Base-by-base conservation (phyloP, 2,113 vertebrate species). In the Balaenoptera acutorostrata region DNA sequence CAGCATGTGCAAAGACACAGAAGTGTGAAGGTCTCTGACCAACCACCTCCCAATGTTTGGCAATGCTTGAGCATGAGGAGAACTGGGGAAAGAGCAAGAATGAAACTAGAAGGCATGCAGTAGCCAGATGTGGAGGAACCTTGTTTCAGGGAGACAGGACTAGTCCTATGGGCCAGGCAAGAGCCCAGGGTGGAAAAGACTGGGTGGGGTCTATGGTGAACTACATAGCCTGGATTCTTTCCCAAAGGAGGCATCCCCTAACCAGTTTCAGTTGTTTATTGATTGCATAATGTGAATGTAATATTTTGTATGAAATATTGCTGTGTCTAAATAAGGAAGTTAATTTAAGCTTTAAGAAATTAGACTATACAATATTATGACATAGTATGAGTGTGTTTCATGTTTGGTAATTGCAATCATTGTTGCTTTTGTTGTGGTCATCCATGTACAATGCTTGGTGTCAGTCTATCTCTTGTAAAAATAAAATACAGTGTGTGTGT, bases 341-440 rank as follows among this genome's bases (percentile, higher is more conserved):
- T 66, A 92, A 93, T 82, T 92, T 46, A 87, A 89, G 77, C 14
- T 72, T 36, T 90, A 52, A 68, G 41, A 94, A 96, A 66, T 95
- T 77, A 74, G 6, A 89, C 36, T 39, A 63, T 5, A 64, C 39
- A 39, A 39, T 39, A 39, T 39, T 39, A 36, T 36, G 36, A 36
- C 36, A 36, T 36, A 36, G 36, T 36, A 36, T 36, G 36, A 36
- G 36, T 36, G 36, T 36, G 36, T 36, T 36, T 36, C 36, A 36
- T 36, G 36, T 36, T 36, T 36, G 36, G 36, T 36, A 36, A 36
- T 36, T 36, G 36, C 36, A 36, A 36, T 36, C 36, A 36, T 36
- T 36, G 36, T 36, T 36, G 36, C 36, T 36, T 36, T n/a, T n/a
- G n/a, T n/a, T n/a, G n/a, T n/a, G n/a, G n/a, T n/a, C n/a, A n/a